Percentiles rank a stretch among this genome's conserved stretches.
Conservation (phyloP, 1,140 invertebrate genomes). For the Aphis craccivora region DNA sequence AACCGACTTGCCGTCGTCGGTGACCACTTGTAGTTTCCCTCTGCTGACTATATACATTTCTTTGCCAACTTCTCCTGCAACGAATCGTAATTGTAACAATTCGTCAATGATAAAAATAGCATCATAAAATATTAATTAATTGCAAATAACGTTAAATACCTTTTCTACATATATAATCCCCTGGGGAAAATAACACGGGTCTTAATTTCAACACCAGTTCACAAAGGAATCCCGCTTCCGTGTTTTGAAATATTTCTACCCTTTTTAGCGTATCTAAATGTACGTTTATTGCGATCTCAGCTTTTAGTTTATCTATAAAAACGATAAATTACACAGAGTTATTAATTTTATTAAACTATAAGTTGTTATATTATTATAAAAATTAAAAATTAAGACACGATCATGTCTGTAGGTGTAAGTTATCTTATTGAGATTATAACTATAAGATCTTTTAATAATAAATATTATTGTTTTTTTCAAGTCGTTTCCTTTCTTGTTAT, state of each 20-base stretch:
- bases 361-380: neutral
- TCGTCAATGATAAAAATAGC: neutral
- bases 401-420: neutral
- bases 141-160: constrained; percentile 70
- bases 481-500: neutral
- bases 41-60: constrained; percentile 99
- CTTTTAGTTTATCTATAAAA: constrained; percentile 88
- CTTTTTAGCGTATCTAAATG: constrained; percentile 97
- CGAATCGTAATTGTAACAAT: neutral
- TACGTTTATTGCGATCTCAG: constrained; percentile 98
- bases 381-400: neutral
- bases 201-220: constrained; percentile 92
- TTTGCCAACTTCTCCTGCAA: constrained; percentile 94
- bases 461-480: neutral
- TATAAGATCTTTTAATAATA: neutral
- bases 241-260: constrained; percentile 99
- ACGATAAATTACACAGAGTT: constrained; percentile 60
- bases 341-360: neutral
- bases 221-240: constrained; percentile 97
- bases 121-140: neutral
- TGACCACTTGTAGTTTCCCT: constrained; percentile 94
- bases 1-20: constrained; percentile 95
- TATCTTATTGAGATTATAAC: neutral
- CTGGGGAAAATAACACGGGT: constrained; percentile 96
- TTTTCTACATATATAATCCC: constrained; percentile 98